These are phyloP conservation scores for Chydorus sphaericus DNA, from an alignment of 2,888 invertebrate genomes.

Conservation along the genomic window DNA sequence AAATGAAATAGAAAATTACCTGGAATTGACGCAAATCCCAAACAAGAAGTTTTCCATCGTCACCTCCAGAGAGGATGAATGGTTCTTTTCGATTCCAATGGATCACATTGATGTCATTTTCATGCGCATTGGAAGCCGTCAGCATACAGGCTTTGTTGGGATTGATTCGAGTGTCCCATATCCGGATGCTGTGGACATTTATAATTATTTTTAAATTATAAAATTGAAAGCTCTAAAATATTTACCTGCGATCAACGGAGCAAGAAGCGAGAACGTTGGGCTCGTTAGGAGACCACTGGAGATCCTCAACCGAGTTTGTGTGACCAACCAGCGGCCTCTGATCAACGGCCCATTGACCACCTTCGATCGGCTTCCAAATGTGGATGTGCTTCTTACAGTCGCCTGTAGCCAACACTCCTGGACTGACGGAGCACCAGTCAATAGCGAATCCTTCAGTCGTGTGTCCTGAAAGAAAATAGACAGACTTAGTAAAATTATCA, in stretches of 20 bases:
- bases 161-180: constrained; percentile 86
- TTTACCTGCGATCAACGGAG: constrained; percentile 62
- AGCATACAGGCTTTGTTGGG: constrained; percentile 85
- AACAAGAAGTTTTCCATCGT: constrained; percentile 83
- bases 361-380: constrained; percentile 73
- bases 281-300: constrained; percentile 98
- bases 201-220: constrained; percentile 8
- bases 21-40: constrained; percentile 89
- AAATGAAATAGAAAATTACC: no score
- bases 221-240: constrained; percentile 6
- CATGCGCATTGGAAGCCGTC: constrained; percentile 68
- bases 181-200: constrained; percentile 58
- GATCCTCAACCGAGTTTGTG: constrained; percentile 84
- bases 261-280: constrained; percentile 70
- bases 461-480: constrained; percentile 48
- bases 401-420: constrained; percentile 74
- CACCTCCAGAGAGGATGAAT: constrained; percentile 85
- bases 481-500: not conserved
- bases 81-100: constrained; percentile 89
- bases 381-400: constrained; percentile 88
- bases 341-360: constrained; percentile 72
- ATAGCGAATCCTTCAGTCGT: constrained; percentile 85
- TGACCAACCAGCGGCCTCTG: constrained; percentile 78
- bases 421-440: constrained; percentile 72
- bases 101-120: constrained; percentile 90